Base-by-base conservation (phyloP, 2,888 invertebrate genomes). In the Sinodicranocentrus sp. region DNA sequence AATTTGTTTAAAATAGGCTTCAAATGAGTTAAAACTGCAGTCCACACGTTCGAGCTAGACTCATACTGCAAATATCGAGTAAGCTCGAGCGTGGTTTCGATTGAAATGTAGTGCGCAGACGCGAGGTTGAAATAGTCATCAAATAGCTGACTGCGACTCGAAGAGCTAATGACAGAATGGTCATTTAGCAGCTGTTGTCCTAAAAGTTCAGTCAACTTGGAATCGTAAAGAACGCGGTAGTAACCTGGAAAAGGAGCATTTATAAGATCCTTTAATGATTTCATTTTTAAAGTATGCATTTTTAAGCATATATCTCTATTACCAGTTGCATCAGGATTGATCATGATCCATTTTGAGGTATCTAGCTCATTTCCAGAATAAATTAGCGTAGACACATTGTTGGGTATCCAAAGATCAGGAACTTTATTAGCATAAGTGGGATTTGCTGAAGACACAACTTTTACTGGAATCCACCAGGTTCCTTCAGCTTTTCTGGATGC, bases 61-160 rank as follows among this genome's bases (percentile, higher is more conserved):
- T 86, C 84, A 8, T 48, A 28, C 19, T 39, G 28, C 26, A 86
- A 67, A 59, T 84, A 68, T 15, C 52, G 59, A 1, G 84, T 76
- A n/a, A 86, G 61, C 19, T 59, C 72, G 1, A 86, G 28, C 0
- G 79, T 79, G 0, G 59, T 71, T 19, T 75, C 65, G 3, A 82
- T 70, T 0, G 61, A 19, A 13, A 84, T 72, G 43, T 86, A 86
- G 1, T 68, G 28, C 10, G 48, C 52, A 48, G 17, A 59, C 1
- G 87, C 87, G 21, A 82, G 67, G 43, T 77, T 75, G 71, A 87
- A 86, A 23, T 87, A 84, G 52, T 87, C 87, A 19, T 87, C 87
- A 10, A 86, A 43, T 2, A 87, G 26, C 54, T 85, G 83, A 19
- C 82, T 73, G 19, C 87, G 39, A 15, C 83, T 84, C 2, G 63